Evolutionary conservation across 1,140 invertebrate species (phyloP).

Genomic region (Eriosoma lanigerum): DNA sequence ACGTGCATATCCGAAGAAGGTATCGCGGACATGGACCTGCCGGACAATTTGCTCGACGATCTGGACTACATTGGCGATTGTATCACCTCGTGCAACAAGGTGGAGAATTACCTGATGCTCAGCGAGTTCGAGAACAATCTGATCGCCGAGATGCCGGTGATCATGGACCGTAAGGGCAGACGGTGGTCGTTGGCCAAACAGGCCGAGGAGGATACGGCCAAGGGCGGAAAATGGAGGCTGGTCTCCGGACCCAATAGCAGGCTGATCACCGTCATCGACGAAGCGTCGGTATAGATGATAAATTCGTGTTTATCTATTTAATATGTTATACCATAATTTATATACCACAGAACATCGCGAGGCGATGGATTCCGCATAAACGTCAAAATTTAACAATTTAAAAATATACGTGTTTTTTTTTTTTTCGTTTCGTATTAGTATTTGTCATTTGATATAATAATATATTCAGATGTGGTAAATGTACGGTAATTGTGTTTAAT

Average conservation of each 20-base stretch:
- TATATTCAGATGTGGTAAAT: too few species aligned
- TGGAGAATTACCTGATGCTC: constrained; percentile 82
- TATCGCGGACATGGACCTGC: constrained; percentile 79
- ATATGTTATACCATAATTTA: not conserved
- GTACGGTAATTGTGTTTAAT: too few species aligned
- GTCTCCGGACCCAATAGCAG: constrained; percentile 61
- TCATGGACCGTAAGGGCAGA: constrained; percentile 68
- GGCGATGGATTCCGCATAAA: too few species aligned
- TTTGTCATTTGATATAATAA: too few species aligned
- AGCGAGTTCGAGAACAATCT: constrained; percentile 86
- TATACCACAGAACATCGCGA: too few species aligned
- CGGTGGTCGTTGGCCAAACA: constrained; percentile 69
- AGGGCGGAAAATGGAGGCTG: constrained; percentile 58
- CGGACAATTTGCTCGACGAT: constrained; percentile 78
- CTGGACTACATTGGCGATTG: constrained; percentile 81
- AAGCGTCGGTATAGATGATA: constrained; percentile 62
- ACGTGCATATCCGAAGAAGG: constrained; percentile 87
- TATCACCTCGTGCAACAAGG: constrained; percentile 85
- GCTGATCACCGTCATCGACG: constrained; percentile 74
- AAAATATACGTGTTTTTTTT: too few species aligned
- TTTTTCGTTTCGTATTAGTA: too few species aligned
- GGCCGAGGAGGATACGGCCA: constrained; percentile 55
- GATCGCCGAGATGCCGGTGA: constrained; percentile 73
- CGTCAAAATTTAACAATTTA: too few species aligned
- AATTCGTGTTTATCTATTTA: too few species aligned